Evolutionary conservation across 2,113 vertebrate genomes (phyloP), one percentile per base, ranked within the genome.

Genomic region (Sinocyclocheilus maitianheensis): DNA sequence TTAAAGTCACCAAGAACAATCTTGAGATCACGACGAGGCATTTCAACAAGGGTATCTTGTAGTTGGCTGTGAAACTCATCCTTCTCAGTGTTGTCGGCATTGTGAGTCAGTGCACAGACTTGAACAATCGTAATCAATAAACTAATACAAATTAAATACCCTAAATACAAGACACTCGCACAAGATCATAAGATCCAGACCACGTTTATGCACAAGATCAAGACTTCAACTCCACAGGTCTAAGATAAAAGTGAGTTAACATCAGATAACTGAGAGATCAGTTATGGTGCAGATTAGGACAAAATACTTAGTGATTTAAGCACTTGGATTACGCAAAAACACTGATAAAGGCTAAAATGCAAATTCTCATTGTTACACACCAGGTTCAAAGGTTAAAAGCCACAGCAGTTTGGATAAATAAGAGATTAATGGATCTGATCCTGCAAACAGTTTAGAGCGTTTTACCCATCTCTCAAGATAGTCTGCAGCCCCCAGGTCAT

Each of bases 301-400:
- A 55, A 48, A 40, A 11, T 48, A 6, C 11, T 48, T 48, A 1
- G 40, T 40, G 6, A 40, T 40, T 46, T 18, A 58, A 34, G 13
- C 75, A 53, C 3, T 51, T 18, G 48, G 13, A 51, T 60, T 37
- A 43, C 14, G 4, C 30, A 62, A 40, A 79, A 79, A 55, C 90
- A 89, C 89, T 87, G 89, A 85, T 85, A 48, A 43, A 37, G 11
- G 69, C 78, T 26, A 20, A 43, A 63, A 72, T 2, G 4, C 24
- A 83, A 2, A 58, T 20, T 26, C 26, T 26, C 13, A 58, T n/a
- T 48, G 37, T 46, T 14, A 84, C 74, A 82, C 51, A 74, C 12
- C 16, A 86, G 46, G 22, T 46, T 40, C 37, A 86, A 12, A 83
- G 40, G 79, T 67, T 67, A 81, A 81, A 67, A 65, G 62, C 79